These are phyloP conservation scores for Ptilonorhynchus violaceus DNA, from an alignment of 2,113 vertebrate genomes.

Conservation along the genomic window DNA sequence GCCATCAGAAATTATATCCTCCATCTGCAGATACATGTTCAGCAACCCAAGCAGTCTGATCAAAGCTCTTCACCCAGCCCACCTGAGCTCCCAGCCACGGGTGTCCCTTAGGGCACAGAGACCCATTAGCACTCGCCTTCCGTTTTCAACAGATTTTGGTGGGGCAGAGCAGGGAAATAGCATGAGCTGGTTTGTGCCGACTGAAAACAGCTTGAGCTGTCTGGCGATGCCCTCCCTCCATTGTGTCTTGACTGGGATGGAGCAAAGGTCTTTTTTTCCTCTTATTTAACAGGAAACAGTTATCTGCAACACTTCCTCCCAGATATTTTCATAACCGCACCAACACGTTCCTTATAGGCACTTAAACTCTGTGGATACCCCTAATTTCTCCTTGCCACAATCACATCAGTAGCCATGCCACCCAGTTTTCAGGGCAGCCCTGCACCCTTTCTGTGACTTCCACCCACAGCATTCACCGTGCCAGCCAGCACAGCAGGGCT, in stretches of 20 bases:
- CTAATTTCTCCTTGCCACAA: neutral
- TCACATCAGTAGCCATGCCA: accelerated
- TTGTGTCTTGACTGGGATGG: neutral
- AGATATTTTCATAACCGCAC: neutral
- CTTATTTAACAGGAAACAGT: conserved; percentile 23
- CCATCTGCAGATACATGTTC: accelerated
- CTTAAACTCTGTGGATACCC: neutral
- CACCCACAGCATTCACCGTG: neutral
- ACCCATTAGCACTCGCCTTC: neutral
- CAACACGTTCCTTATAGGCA: neutral
- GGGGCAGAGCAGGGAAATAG: neutral
- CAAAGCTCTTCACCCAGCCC: neutral
- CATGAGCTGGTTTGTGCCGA: neutral
- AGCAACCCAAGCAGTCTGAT: neutral
- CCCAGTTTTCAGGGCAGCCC: neutral
- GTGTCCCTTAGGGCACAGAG: neutral
- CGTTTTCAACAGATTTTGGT: neutral
- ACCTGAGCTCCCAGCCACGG: neutral
- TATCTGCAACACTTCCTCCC: conserved; percentile 34
- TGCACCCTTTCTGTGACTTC: neutral
- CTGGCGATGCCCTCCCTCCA: conserved; percentile 22
- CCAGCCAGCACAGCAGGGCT: neutral
- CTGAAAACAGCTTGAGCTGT: neutral
- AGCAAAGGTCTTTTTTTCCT: conserved; percentile 29
- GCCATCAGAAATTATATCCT: neutral